Evolutionary conservation across 2,888 invertebrate genomes (phyloP), one percentile per base, ranked within the genome.

Genomic region (Parochlus steinenii): DNA sequence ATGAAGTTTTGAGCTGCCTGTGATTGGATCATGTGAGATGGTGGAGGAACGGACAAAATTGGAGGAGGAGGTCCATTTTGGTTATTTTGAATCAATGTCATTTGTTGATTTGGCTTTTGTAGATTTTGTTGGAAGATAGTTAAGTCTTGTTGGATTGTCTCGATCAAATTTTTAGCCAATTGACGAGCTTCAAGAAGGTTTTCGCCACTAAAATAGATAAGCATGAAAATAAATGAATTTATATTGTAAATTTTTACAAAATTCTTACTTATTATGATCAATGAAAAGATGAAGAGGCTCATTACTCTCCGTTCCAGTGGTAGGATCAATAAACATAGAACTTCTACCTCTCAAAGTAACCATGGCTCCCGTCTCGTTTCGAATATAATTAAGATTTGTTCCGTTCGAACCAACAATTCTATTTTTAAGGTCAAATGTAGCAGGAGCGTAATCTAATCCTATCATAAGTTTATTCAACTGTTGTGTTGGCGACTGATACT

Each of bases 231-330:
- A 22, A 10, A 22, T 10, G 7, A 7, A 7, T 22, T 8, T 10
- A 22, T 22, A 22, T 8, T 22, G 10, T 22, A 10, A 22, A 22
- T 22, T 8, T 8, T 8, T 22, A 8, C 7, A 8, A n/a, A n/a
- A n/a, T n/a, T n/a, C n/a, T n/a, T n/a, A n/a, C n/a, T n/a, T n/a
- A n/a, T n/a, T n/a, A 61, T 82, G 81, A 49, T 80, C 79, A 44
- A 82, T 62, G 44, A 71, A 74, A 45, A 83, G 64, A 58, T 82
- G 78, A 48, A 83, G 61, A 2, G 80, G 78, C 50, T 81, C 81
- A 39, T 66, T 63, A 15, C 70, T 67, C 54, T 74, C 73, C 33
- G 61, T 50, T 20, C 70, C 71, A 39, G 65, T 58, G 27, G 51
- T 54, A 4, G 65, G 60, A 44, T 73, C 71, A 14, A 67, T 51